phyloP scores from a whole-genome alignment of 2,888 invertebrate species.

The Parelbella ahira region DNA sequence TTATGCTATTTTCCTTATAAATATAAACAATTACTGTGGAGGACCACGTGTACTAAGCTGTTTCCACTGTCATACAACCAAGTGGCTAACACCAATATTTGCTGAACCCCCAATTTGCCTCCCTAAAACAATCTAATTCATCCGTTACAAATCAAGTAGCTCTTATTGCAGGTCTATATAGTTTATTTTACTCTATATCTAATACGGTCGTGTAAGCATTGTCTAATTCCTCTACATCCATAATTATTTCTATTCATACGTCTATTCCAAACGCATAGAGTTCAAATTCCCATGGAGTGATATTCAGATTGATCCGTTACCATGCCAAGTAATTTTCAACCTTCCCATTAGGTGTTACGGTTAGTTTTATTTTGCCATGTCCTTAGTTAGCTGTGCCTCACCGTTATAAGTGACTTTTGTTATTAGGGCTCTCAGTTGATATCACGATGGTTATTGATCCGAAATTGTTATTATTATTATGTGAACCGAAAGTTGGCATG shows the following conservation, averaged over 20 bases:
- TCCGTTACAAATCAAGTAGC: not conserved
- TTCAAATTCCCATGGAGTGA: not conserved
- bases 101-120: not conserved
- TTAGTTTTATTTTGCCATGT: slow-evolving; percentile 1
- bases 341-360: slow-evolving; percentile 17
- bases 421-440: slow-evolving; percentile 29
- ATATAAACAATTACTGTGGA: too few relatives aligned
- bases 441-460: slow-evolving; percentile 32
- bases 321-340: slow-evolving; percentile 10
- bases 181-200: not conserved
- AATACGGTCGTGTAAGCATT: not conserved
- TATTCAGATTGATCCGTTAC: too few relatives aligned
- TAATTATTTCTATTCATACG: not conserved
- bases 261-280: slow-evolving; percentile 1
- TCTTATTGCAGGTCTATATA: slow-evolving; percentile 5
- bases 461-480: slow-evolving; percentile 22
- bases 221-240: not conserved
- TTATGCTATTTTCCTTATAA: too few relatives aligned
- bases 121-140: not conserved
- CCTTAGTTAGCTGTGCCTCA: slow-evolving; percentile 12
- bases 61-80: slow-evolving; percentile 2
- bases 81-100: slow-evolving; percentile 9
- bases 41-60: not conserved
- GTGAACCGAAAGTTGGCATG: slow-evolving; percentile 15
- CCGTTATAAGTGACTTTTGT: slow-evolving; percentile 26